Base-by-base conservation (phyloP, 2,113 vertebrate genomes). In the Synodontis membranacea region DNA sequence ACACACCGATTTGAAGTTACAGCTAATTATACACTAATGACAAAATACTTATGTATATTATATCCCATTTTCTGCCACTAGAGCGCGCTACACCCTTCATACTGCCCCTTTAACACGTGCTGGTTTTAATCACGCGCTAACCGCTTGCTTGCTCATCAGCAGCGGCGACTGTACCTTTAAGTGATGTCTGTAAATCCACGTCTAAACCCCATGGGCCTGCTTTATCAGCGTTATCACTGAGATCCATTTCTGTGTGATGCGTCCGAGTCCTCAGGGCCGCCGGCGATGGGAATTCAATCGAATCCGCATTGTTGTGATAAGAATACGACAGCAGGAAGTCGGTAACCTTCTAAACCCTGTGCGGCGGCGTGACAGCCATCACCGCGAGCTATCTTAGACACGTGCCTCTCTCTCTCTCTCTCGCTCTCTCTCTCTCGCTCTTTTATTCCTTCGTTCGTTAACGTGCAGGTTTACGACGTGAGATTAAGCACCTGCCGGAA, bases 321-420 rank as follows among this genome's bases (percentile, higher is more conserved):
- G 28, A 87, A 89, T 66, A 88, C 62, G 64, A 80, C 84, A 80
- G 44, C 72, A 86, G 72, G 79, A 88, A 78, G 84, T 68, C 78
- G 28, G 83, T 17, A 64, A 80, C 87, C 74, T 74, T 76, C 54
- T 58, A 87, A 90, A 87, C 86, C 86, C 64, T n/a, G 83, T 58
- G 25, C 48, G 76, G 58, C 86, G 44, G 84, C n/a, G 78, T 78
- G 87, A 89, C 86, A 79, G 72, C 80, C 88, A 89, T 87, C 85
- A 70, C 87, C 86, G 74, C 75, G 14, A 70, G 62, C 84, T 23
- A 86, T 86, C 83, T 76, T n/a, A 28, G 62, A 68, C 54, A 42
- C 31, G 19, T 12, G 28, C 44, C 28, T 75, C 44, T 84, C 23
- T 56, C 31, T 31, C 54, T 72, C 66, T 58, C 84, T 85, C n/a